A percentile compares a stretch with the other conserved stretches of the same genome.
These are phyloP conservation scores for Hipparchia sbordonii DNA, from an alignment of 2,888 invertebrate genomes.

Conservation along the genomic window DNA sequence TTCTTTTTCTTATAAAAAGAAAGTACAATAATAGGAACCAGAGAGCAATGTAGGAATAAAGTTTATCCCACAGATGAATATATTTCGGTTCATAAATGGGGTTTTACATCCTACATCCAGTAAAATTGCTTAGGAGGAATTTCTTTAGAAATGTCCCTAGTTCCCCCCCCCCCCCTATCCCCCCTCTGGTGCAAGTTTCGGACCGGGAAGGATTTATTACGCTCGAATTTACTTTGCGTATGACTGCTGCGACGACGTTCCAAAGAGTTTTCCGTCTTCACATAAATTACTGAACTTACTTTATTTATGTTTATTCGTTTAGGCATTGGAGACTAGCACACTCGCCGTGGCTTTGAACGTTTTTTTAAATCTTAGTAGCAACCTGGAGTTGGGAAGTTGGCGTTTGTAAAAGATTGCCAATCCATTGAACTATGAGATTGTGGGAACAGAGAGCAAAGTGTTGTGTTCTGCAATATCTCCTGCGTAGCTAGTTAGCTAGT, in stretches of 20 bases:
- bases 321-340: background rate
- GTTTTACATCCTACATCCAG: slow-evolving; percentile 7
- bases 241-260: slow-evolving; percentile 13
- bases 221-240: slow-evolving; percentile 30
- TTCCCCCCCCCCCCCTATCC: background rate
- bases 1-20: background rate
- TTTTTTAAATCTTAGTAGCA: no score
- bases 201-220: slow-evolving; percentile 30
- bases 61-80: slow-evolving; percentile 7
- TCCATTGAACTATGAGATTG: no score
- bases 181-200: slow-evolving; percentile 22
- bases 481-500: no score
- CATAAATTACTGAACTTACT: background rate
- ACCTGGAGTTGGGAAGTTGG: no score
- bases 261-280: slow-evolving; percentile 5
- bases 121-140: slow-evolving; percentile 5
- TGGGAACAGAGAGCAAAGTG: no score
- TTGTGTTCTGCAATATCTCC: no score
- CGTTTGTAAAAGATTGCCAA: no score
- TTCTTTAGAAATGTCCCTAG: slow-evolving; percentile 5
- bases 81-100: background rate
- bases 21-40: no score
- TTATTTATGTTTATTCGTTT: background rate
- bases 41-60: background rate
- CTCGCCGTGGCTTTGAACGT: no score